Evolutionary conservation across 92 coral and sea anemone genomes (phyloP), one percentile per base, ranked within the genome.

Genomic region (Palythoa heliodiscus): DNA sequence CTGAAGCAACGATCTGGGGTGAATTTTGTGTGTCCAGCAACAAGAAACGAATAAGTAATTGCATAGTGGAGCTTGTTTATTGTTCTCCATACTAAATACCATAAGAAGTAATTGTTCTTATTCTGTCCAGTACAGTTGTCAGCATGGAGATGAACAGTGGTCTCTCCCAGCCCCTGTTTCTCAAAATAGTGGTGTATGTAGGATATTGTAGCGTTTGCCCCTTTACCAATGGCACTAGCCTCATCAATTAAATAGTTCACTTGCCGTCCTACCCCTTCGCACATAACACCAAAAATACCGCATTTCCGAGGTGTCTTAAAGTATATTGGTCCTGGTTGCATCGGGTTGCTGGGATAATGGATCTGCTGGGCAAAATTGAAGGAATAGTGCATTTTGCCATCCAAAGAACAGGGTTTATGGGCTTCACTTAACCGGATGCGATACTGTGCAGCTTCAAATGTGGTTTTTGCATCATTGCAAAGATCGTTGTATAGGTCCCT

Each of bases 71-170:
- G 74, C 23, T 84, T 52, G 6, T 16, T 66, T 16, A 73, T 82
- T 4, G 75, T 40, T 55, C 89, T 71, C 86, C 91, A 91, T 58
- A 82, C 83, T 2, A 91, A 67, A 66, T 91, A 91, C 93, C 91
- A 88, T 11, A 91, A 23, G 37, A 88, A 85, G 67, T 79, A 88
- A 73, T 84, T 87, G 87, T 91, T 87, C 70, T 91, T 87, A 58
- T 87, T 91, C 71, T 91, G 93, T 23, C 93, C 93, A 20, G 78
- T 67, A 78, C 93, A 91, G 50, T 91, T 87, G 76, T 91, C 88
- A 1, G 91, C 86, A 50, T 91, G 82, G 7, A 91, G 77, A 88
- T 91, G 94, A 16, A 88, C 91, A 40, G 68, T 71, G 6, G 87
- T 88, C 73, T 91, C 94, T 53, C 90, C 93, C 43, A 75, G 77